phyloP scores from a whole-genome alignment of 2,797 vertebrate genomes.

The Eospalax fontanierii region DNA sequence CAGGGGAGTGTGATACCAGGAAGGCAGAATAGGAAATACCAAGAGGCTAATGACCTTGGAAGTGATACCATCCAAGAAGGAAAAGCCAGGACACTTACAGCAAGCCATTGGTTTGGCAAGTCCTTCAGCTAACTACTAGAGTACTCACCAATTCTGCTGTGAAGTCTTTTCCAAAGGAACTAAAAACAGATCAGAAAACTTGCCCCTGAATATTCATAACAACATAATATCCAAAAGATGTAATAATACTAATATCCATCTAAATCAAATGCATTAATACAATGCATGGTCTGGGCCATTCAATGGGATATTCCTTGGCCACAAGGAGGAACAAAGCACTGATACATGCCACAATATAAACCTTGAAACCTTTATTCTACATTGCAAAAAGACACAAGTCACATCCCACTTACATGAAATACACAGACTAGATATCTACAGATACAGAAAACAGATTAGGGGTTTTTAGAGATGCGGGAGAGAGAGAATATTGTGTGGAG shows the following conservation, averaged over 20 bases:
- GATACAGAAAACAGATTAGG: not conserved
- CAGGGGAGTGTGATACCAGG: too few species aligned
- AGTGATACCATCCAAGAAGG: not conserved
- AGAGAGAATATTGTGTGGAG: too few species aligned
- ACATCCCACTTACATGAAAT: not conserved
- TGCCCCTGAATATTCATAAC: not conserved
- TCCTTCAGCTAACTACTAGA: not conserved
- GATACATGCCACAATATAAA: not conserved
- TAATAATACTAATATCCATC: not conserved
- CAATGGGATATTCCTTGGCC: not conserved
- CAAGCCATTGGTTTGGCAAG: not conserved
- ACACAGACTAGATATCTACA: not conserved
- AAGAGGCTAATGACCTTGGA: not conserved
- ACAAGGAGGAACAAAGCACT: not conserved
- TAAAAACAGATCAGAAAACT: constrained; percentile 11
- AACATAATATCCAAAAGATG: not conserved
- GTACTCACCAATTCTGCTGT: not conserved
- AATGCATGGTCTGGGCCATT: not conserved
- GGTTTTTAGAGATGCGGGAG: not conserved
- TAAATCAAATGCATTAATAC: not conserved
- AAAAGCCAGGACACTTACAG: not conserved
- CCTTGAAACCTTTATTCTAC: not conserved
- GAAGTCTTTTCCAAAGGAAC: not conserved
- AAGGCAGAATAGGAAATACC: accelerated
- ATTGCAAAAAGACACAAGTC: not conserved